These are phyloP conservation scores for Poeciliopsis gracilis DNA, from an alignment of 2,797 vertebrate species.

Conservation along the genomic window DNA sequence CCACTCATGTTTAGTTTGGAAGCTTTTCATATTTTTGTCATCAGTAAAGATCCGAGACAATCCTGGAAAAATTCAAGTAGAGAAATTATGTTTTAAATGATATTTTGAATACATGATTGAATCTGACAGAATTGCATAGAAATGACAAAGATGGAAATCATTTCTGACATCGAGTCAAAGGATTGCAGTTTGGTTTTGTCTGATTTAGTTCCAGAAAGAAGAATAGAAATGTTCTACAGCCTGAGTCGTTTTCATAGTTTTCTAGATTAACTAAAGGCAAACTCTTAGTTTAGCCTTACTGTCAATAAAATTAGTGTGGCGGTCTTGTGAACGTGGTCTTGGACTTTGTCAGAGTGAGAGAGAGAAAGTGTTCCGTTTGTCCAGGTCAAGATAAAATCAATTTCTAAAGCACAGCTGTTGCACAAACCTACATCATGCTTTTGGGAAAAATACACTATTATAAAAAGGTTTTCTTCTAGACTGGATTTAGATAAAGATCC, in stretches of 20 bases:
- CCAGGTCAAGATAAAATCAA: slow-evolving; percentile 2
- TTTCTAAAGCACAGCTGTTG: neutral
- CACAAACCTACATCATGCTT: neutral
- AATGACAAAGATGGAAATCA: neutral
- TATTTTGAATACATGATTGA: neutral
- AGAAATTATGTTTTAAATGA: neutral
- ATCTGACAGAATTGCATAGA: neutral
- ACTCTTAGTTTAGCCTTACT: neutral
- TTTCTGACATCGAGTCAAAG: neutral
- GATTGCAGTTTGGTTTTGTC: neutral
- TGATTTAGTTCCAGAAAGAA: neutral
- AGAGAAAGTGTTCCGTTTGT: neutral
- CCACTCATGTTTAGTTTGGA: neutral
- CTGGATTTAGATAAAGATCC: neutral
- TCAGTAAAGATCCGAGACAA: neutral
- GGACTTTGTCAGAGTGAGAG: slow-evolving; percentile 12
- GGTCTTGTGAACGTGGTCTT: neutral
- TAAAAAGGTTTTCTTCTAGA: neutral
- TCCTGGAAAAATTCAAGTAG: neutral
- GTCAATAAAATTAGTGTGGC: neutral
- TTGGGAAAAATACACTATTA: neutral
- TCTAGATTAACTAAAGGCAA: neutral
- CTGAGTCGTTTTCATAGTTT: neutral
- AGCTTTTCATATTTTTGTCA: neutral
- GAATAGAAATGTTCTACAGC: neutral